These are phyloP conservation scores for Tupaia chinensis DNA, from an alignment of 2,113 vertebrate genomes.

Conservation along the genomic window DNA sequence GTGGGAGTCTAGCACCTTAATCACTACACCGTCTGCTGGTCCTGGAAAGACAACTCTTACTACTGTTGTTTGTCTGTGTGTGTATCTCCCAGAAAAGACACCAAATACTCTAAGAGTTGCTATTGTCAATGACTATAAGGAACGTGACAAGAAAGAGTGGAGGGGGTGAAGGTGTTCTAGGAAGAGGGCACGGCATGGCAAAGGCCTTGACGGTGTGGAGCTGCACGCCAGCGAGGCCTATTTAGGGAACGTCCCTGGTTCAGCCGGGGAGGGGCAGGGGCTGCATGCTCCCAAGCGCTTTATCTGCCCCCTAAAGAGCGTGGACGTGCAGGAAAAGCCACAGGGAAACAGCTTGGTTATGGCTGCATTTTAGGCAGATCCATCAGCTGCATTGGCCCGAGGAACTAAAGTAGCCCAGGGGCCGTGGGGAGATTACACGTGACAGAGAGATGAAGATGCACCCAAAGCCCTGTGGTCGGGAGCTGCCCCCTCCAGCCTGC, in stretches of 20 bases:
- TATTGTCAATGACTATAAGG: background rate
- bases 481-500: background rate
- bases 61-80: background rate
- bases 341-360: background rate
- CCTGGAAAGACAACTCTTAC: background rate
- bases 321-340: background rate
- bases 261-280: background rate
- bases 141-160: background rate
- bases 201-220: background rate
- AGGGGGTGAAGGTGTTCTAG: background rate
- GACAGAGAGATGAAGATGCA: rapidly evolving
- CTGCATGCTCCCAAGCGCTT: background rate
- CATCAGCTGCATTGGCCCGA: background rate
- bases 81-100: background rate
- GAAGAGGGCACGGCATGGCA: background rate
- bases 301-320: rapidly evolving
- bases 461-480: background rate
- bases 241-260: background rate
- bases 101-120: too few species aligned
- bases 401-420: background rate
- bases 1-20: too few species aligned
- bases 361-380: background rate
- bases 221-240: background rate
- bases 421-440: rapidly evolving
- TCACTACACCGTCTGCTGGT: too few species aligned